Conservation (phyloP, 2,113 vertebrate genomes). For the Xenopus borealis region DNA sequence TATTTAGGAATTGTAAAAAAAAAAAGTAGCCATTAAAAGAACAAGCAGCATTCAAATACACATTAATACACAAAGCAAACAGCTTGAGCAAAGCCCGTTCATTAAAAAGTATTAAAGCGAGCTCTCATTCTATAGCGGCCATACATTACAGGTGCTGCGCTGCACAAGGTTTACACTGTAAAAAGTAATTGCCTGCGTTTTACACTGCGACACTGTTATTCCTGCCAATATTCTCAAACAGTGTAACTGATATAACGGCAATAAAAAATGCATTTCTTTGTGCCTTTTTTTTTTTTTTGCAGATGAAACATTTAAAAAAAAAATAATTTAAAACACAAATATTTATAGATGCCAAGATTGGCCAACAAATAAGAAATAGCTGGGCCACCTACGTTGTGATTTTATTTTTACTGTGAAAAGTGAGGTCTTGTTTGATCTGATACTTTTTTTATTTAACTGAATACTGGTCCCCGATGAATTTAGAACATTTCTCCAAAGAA, state of each 20-base stretch:
- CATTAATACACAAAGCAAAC: conserved; percentile 1
- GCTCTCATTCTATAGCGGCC: not conserved
- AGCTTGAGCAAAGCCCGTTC: conserved; percentile 14
- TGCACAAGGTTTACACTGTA: conserved; percentile 42
- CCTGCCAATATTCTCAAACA: conserved; percentile 39
- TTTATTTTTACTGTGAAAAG: conserved; percentile 30
- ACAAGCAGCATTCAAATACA: not conserved
- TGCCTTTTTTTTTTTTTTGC: conserved; percentile 10
- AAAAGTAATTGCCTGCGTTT: conserved; percentile 42
- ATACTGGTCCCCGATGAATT: conserved; percentile 19
- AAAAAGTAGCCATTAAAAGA: not conserved
- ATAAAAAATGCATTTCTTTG: conserved; percentile 39
- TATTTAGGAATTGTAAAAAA: not conserved
- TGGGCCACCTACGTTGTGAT: conserved; percentile 32
- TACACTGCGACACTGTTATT: conserved; percentile 41
- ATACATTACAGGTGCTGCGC: conserved; percentile 35
- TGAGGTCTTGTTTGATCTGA: conserved; percentile 32
- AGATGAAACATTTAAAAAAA: conserved; percentile 30
- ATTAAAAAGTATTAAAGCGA: conserved; percentile 22
- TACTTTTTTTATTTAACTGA: not conserved
- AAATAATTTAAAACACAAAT: conserved; percentile 29
- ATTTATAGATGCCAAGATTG: conserved; percentile 40
- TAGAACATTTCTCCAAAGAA: conserved; percentile 10
- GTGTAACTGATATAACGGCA: conserved; percentile 40
- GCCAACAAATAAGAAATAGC: conserved; percentile 38